Evolutionary conservation across 1,140 invertebrate species (phyloP), one percentile per base, ranked within the genome.

Genomic region (Trichoplusia ni): DNA sequence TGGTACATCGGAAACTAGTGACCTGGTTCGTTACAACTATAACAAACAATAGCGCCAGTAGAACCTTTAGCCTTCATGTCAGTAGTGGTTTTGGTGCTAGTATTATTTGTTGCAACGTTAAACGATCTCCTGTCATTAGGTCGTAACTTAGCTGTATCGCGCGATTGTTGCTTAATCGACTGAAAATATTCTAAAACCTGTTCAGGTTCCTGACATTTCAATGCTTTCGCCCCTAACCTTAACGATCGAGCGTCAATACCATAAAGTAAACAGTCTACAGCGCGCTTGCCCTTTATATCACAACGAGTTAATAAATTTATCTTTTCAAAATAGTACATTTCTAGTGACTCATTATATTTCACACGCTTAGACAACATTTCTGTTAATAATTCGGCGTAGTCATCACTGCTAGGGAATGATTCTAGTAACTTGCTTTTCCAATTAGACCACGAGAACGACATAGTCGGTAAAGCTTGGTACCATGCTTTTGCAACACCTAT

Each of bases 321-420:
- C 53, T 76, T 75, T 7, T 44, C 63, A 35, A 69, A 73, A 60
- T 68, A 77, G 37, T 77, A 73, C 6, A 64, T 44, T 31, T 77
- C 74, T 5, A 73, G 37, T 0, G 63, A 67, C 11, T 73, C 74
- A 3, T 60, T 53, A 54, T 67, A 69, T 6, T 37, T 53, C 4
- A 51, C 68, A 8, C 44, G 19, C 44, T 63, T 65, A 11, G 23
- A 19, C 6, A 73, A 23, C 69, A 74, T 73, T 31, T 71, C 64
- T 2, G 40, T 61, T 53, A 62, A 29, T 4, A 62, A 1, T 29
- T 62, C 44, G 13, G 8, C 3, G 66, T 51, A 53, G 65, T n/a
- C n/a, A n/a, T n/a, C n/a, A n/a, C n/a, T n/a, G n/a, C n/a, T n/a
- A n/a, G n/a, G n/a, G n/a, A n/a, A 69, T 0, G 51, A 58, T 31